phyloP scores from a whole-genome alignment of 2,113 vertebrate species.

The Salvelinus sp. region DNA sequence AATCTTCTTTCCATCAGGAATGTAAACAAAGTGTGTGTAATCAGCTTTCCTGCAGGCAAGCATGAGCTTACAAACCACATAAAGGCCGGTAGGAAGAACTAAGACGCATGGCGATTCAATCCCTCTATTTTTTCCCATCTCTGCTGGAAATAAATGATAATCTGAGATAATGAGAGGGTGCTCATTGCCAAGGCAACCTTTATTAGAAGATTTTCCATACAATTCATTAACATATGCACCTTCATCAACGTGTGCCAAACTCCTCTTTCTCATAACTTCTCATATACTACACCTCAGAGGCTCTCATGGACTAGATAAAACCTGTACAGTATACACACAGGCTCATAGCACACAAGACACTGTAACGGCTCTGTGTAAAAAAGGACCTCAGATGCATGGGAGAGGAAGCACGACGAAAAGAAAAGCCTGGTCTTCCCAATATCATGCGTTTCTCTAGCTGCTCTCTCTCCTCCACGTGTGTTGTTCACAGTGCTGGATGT shows the following conservation, averaged over 20 bases:
- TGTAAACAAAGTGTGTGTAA: too few relatives aligned
- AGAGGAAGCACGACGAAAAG: too few relatives aligned
- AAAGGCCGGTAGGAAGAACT: constrained; percentile 27
- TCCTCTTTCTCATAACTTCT: neutral
- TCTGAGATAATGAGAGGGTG: constrained; percentile 24
- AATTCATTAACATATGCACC: constrained; percentile 9
- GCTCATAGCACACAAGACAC: too few relatives aligned
- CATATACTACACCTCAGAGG: neutral
- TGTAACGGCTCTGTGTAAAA: too few relatives aligned
- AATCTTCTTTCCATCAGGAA: neutral
- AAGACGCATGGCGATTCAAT: constrained; percentile 24
- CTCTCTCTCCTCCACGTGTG: neutral
- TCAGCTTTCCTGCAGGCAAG: neutral
- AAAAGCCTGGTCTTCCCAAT: too few relatives aligned
- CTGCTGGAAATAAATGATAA: constrained; percentile 18
- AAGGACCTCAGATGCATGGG: too few relatives aligned
- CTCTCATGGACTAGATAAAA: constrained; percentile 3
- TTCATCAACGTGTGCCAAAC: constrained; percentile 3
- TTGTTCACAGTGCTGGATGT: too few relatives aligned
- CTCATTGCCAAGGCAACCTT: neutral
- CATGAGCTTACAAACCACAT: constrained; percentile 8
- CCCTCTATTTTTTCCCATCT: constrained; percentile 8
- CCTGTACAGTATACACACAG: neutral
- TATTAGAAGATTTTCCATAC: neutral
- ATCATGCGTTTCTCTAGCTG: neutral